phyloP scores from a whole-genome alignment of 2,113 vertebrate species.

The Ctenodactylus gundi region DNA sequence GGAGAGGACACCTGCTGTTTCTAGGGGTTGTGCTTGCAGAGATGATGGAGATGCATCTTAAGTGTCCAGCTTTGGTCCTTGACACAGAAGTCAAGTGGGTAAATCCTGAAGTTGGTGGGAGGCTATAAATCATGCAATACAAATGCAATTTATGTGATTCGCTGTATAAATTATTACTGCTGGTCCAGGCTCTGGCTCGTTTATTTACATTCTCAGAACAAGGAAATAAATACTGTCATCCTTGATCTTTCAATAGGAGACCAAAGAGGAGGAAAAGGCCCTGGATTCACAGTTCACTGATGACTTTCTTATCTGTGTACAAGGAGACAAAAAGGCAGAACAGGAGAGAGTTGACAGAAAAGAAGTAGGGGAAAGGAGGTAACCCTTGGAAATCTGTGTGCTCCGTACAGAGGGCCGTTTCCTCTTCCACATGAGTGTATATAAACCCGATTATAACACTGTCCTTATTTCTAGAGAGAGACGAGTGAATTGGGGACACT shows the following conservation, averaged over 20 bases:
- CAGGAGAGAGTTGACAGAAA: not conserved
- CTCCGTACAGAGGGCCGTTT: not conserved
- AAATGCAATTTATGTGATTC: constrained; percentile 57
- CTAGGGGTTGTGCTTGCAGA: not conserved
- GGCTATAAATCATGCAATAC: constrained; percentile 11
- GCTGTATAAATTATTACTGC: constrained; percentile 59
- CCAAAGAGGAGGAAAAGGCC: not conserved
- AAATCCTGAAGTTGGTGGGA: constrained; percentile 34
- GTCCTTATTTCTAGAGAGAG: not conserved
- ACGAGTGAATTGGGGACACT: not conserved
- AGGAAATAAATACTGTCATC: constrained; percentile 57
- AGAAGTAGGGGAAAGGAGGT: not conserved
- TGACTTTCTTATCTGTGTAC: not conserved
- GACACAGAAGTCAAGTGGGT: constrained; percentile 27
- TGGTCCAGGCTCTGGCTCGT: not conserved
- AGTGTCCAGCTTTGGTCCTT: constrained; percentile 18
- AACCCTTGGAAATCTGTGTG: not conserved
- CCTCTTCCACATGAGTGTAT: not conserved
- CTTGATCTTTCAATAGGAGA: constrained; percentile 22
- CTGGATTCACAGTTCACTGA: not conserved
- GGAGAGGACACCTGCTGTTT: not conserved
- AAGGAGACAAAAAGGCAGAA: not conserved
- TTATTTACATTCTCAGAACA: constrained; percentile 59
- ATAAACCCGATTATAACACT: not conserved
- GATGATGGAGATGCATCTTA: not conserved